Conservation (phyloP, 2,797 vertebrate species). For the Pantherophis vulpinus region DNA sequence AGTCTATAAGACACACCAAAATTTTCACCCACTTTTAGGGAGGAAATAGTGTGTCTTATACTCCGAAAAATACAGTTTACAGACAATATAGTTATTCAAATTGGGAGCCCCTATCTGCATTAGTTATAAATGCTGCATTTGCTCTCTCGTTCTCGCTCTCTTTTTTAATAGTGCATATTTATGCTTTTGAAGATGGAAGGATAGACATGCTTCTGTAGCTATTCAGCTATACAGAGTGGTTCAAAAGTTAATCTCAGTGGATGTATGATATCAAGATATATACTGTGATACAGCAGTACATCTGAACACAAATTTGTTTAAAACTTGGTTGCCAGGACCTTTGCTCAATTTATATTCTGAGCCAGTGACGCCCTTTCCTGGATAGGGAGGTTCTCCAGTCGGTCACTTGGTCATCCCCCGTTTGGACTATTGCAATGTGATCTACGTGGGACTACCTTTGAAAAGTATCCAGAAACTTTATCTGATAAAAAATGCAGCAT, state of each 20-base stretch:
- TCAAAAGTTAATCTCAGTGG: background rate
- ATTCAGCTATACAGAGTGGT: background rate
- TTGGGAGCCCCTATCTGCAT: background rate
- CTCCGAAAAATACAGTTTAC: too few species aligned
- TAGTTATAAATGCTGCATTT: background rate
- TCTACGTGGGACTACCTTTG: background rate
- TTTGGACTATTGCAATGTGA: background rate
- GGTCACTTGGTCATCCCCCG: background rate
- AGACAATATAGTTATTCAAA: background rate
- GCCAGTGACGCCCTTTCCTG: background rate
- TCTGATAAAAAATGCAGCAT: too few species aligned
- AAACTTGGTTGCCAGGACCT: background rate
- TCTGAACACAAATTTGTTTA: background rate
- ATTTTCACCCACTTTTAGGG: too few species aligned
- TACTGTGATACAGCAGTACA: background rate
- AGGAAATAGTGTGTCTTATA: too few species aligned
- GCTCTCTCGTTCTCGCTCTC: background rate
- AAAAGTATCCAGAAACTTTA: background rate
- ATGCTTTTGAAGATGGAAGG: background rate
- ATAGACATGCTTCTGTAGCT: background rate
- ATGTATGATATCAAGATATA: background rate
- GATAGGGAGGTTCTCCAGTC: background rate
- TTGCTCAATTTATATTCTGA: background rate
- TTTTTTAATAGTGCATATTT: background rate
- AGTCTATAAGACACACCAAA: too few species aligned